Evolutionary conservation across 2,113 vertebrate species (phyloP).

Genomic region (Lamprotornis superbus): DNA sequence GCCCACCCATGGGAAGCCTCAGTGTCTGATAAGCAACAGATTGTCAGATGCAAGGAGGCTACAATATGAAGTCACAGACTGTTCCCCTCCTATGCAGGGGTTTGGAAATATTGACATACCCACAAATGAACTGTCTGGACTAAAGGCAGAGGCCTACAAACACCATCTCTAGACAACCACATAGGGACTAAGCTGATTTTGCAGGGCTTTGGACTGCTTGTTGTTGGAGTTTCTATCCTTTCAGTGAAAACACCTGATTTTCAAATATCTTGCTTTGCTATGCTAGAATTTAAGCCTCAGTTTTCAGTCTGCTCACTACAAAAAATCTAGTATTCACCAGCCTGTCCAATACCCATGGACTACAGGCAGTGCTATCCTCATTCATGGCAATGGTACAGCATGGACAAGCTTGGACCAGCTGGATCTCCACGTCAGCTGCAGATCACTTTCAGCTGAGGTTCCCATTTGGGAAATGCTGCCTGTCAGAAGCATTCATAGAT

Average conservation of each 20-base stretch:
- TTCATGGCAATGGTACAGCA: background rate
- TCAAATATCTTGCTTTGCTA: background rate
- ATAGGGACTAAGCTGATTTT: background rate
- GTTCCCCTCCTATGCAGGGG: background rate
- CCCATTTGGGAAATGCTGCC: background rate
- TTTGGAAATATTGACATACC: background rate
- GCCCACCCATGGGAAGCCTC: background rate
- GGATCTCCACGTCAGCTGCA: background rate
- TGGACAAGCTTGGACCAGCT: background rate
- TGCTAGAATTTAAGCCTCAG: background rate
- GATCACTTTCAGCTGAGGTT: background rate
- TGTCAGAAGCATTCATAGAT: background rate
- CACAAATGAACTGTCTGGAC: background rate
- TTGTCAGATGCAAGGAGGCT: background rate
- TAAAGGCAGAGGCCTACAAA: background rate
- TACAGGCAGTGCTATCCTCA: background rate
- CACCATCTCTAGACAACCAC: background rate
- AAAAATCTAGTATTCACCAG: background rate
- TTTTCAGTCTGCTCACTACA: background rate
- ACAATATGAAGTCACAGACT: background rate
- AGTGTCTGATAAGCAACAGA: background rate
- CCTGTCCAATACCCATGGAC: background rate
- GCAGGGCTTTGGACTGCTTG: background rate
- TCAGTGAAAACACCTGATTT: background rate
- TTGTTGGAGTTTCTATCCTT: background rate